A percentile compares a stretch with the other conserved stretches of the same genome.
Evolutionary conservation across 2,113 vertebrate genomes (phyloP).

Genomic region (Alaudala cheleensis): DNA sequence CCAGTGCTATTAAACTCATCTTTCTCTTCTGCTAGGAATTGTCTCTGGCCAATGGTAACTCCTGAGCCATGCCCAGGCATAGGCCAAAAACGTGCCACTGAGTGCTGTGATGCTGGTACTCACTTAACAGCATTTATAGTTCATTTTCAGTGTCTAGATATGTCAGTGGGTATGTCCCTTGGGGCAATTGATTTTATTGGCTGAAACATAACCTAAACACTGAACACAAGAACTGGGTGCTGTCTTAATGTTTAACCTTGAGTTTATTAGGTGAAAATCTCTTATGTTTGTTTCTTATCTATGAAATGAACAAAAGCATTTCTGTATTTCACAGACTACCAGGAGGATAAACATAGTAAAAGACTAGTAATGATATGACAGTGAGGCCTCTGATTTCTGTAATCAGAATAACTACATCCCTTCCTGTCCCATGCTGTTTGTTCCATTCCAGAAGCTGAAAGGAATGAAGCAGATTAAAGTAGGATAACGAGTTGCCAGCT

Average conservation of each 20-base stretch:
- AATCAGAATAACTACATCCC: neutral
- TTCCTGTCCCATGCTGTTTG: neutral
- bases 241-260: neutral
- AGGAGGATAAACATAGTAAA: neutral
- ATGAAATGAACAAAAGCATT: neutral
- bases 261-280: conserved; percentile 16
- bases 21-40: neutral
- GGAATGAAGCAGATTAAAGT: neutral
- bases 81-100: neutral
- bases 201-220: neutral
- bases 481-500: neutral
- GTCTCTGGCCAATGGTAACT: neutral
- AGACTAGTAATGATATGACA: neutral
- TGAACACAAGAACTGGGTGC: neutral
- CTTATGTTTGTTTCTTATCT: neutral
- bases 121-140: neutral
- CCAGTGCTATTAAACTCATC: neutral
- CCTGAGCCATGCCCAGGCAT: neutral
- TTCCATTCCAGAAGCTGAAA: conserved; percentile 24
- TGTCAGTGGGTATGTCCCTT: neutral
- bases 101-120: neutral
- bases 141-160: neutral
- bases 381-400: neutral
- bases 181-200: neutral
- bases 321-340: neutral